These are phyloP conservation scores for Enteromius treurensis DNA, from an alignment of 2,797 vertebrate species.

Conservation along the genomic window DNA sequence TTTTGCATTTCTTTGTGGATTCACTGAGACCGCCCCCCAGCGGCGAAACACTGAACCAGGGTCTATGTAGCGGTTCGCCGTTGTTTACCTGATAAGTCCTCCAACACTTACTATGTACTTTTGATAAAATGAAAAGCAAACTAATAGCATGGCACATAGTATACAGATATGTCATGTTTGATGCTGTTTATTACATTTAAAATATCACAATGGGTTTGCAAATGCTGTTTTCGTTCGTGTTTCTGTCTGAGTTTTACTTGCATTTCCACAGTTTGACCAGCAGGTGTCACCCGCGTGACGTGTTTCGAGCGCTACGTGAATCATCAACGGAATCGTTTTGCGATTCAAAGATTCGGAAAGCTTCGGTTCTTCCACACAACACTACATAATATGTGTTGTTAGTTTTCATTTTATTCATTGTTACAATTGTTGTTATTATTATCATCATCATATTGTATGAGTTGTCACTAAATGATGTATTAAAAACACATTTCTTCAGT, in stretches of 20 bases:
- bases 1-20: neutral
- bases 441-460: neutral
- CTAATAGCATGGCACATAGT: neutral
- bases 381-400: neutral
- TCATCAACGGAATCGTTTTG: neutral
- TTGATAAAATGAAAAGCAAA: neutral
- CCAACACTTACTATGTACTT: too few species aligned
- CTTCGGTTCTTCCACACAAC: neutral
- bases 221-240: neutral
- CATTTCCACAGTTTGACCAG: neutral
- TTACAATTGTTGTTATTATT: neutral
- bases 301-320: neutral
- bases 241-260: neutral
- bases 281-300: neutral
- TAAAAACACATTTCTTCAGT: neutral
- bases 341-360: neutral
- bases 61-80: too few species aligned
- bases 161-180: neutral
- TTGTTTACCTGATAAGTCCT: too few species aligned
- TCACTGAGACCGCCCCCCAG: neutral
- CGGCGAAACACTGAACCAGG: too few species aligned
- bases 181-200: neutral
- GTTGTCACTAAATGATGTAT: neutral
- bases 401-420: neutral
- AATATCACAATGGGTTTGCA: neutral